phyloP scores from a whole-genome alignment of 1,140 invertebrate genomes.

The Pararge aegeria region DNA sequence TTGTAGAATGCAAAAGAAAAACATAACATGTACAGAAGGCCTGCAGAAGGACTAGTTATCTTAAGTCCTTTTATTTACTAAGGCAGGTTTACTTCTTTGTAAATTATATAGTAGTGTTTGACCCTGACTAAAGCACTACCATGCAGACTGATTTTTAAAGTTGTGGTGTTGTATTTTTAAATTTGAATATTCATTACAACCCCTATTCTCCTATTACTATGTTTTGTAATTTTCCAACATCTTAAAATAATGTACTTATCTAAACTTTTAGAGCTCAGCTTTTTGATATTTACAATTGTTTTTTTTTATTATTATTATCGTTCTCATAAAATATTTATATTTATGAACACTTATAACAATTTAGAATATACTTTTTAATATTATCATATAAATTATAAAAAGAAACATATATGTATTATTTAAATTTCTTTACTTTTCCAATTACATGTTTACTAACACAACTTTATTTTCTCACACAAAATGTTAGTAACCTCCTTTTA shows the following conservation, averaged over 20 bases:
- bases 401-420: conserved; percentile 43
- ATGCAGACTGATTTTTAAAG: too few relatives aligned
- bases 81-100: too few relatives aligned
- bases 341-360: conserved; percentile 77
- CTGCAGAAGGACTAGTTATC: too few relatives aligned
- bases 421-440: conserved; percentile 1
- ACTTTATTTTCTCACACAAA: too few relatives aligned
- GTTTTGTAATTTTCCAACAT: conserved; percentile 35
- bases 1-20: too few relatives aligned
- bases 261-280: conserved; percentile 40
- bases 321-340: conserved; percentile 68
- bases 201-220: conserved; percentile 28
- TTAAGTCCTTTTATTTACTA: too few relatives aligned
- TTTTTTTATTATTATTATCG: conserved; percentile 40
- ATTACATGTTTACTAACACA: background rate
- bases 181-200: conserved; percentile 14
- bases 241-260: conserved; percentile 42
- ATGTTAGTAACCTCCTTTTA: too few relatives aligned
- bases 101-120: too few relatives aligned
- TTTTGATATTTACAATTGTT: conserved; percentile 41
- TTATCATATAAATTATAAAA: conserved; percentile 35
- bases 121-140: too few relatives aligned
- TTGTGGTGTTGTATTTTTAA: background rate
- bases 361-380: conserved; percentile 74
- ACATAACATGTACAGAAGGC: too few relatives aligned